Evolutionary conservation across 2,797 vertebrate species (phyloP), one percentile per base, ranked within the genome.

Genomic region (Sebastes itinus): DNA sequence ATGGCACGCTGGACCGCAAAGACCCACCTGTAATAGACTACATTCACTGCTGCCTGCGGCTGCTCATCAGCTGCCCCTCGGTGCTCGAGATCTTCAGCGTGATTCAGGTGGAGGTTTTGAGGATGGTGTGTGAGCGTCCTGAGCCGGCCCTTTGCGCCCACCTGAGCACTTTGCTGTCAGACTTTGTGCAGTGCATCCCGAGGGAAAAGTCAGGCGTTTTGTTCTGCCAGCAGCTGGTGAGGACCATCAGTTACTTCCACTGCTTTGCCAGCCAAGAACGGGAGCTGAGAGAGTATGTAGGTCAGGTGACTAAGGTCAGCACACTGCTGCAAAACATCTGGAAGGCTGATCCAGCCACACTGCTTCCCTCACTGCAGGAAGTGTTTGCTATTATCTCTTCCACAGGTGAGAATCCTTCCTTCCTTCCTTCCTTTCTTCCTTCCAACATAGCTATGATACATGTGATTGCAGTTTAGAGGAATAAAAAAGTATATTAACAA

Each of bases 151-250:
- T 98, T 4, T 99, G 97, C 54, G 97, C 98, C 80, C 97, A 96
- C 8, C 94, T 99, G 18, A 96, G 97, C 92, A 95, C 96, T 84
- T 93, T 99, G 70, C 96, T 99, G 69, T 94, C 95, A 1, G 98
- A 99, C 93, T 99, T 99, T 89, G 96, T 97, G 77, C 98, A 99
- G 89, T 99, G 98, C 86, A 95, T 98, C 84, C 98, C 98, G 9
- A 97, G 96, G 71, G 97, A 97, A 13, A 98, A 99, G 84, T 87
- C 97, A 0, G 96, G 97, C 0, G 25, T 97, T 82, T 92, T 98
- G 76, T 98, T 99, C 92, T 99, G 98, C 93, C 98, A 99, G 89
- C 98, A 99, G 94, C 95, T 99, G 78, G 98, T 99, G 70, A 96
- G 98, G 49, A 99, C 97, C 59, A 99, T 99, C 74, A 97, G 97